These are phyloP conservation scores for Syndactyla subalaris DNA, from an alignment of 2,797 vertebrate genomes.

Conservation along the genomic window DNA sequence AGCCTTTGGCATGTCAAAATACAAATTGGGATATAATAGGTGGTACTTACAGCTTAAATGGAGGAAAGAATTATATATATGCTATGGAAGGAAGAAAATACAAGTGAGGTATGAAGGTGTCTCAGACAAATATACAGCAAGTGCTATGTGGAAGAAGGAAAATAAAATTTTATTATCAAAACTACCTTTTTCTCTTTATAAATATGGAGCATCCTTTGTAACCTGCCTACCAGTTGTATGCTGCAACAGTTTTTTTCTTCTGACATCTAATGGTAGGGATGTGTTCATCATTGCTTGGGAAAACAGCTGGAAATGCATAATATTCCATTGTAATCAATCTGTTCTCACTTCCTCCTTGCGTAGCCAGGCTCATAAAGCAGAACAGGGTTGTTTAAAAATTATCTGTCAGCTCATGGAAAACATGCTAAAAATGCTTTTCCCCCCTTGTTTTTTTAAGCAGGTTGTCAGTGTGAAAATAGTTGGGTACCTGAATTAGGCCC, in stretches of 20 bases:
- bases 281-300: background rate
- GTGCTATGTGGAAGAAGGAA: background rate
- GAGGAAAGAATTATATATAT: background rate
- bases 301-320: constrained; percentile 9
- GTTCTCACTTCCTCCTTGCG: constrained; percentile 5
- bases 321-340: constrained; percentile 12
- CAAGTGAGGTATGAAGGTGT: background rate
- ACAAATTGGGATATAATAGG: background rate
- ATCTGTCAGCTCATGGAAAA: background rate
- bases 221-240: background rate
- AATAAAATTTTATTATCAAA: background rate
- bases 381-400: constrained; percentile 3
- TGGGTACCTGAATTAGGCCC: background rate
- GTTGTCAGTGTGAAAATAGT: background rate
- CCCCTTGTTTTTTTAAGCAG: background rate
- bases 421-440: background rate
- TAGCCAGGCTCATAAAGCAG: background rate
- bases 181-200: background rate
- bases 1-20: background rate
- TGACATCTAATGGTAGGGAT: background rate
- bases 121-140: background rate
- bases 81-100: background rate
- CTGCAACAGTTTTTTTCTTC: background rate
- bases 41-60: background rate
- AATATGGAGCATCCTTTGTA: background rate